A percentile compares a stretch with the other conserved stretches of the same genome.
These are phyloP conservation scores for Cheilosia soror DNA, from an alignment of 2,888 invertebrate genomes.

Conservation along the genomic window DNA sequence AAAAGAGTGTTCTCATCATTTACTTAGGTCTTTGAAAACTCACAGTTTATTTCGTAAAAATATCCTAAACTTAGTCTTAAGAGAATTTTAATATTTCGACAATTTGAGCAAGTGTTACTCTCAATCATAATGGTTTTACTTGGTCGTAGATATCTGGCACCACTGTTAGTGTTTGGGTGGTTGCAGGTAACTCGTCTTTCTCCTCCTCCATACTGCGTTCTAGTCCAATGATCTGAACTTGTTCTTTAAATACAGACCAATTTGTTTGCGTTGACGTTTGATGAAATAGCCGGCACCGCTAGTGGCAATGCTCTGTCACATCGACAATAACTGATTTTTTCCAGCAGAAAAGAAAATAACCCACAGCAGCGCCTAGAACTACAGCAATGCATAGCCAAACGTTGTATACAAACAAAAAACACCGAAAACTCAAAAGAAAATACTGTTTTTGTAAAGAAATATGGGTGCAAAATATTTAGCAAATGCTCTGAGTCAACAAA, in stretches of 20 bases:
- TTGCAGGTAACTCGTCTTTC: neutral
- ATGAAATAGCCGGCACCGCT: slow-evolving; percentile 81
- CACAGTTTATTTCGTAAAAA: slow-evolving; percentile 80
- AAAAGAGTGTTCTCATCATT: slow-evolving; percentile 47
- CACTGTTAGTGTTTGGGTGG: slow-evolving; percentile 12
- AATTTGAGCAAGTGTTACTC: slow-evolving; percentile 78
- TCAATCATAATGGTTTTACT: slow-evolving; percentile 73
- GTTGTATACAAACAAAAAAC: no score
- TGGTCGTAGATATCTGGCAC: slow-evolving; percentile 38
- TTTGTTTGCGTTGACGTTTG: slow-evolving; percentile 52
- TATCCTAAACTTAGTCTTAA: slow-evolving; percentile 80
- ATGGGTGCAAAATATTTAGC: no score
- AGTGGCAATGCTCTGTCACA: slow-evolving; percentile 98
- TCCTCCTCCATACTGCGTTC: slow-evolving; percentile 10
- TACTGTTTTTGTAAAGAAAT: no score
- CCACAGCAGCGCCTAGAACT: slow-evolving; percentile 93
- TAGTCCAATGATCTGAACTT: slow-evolving; percentile 36
- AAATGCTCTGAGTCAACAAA: no score
- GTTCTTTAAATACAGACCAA: slow-evolving; percentile 43
- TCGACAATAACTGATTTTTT: slow-evolving; percentile 96
- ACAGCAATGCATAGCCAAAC: slow-evolving; percentile 96
- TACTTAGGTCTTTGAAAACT: slow-evolving; percentile 79
- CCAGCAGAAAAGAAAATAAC: slow-evolving; percentile 98
- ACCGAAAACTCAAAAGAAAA: no score
- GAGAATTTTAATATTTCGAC: slow-evolving; percentile 81